Conservation (phyloP, 2,888 invertebrate genomes). For the Micoletzkya japonica region DNA sequence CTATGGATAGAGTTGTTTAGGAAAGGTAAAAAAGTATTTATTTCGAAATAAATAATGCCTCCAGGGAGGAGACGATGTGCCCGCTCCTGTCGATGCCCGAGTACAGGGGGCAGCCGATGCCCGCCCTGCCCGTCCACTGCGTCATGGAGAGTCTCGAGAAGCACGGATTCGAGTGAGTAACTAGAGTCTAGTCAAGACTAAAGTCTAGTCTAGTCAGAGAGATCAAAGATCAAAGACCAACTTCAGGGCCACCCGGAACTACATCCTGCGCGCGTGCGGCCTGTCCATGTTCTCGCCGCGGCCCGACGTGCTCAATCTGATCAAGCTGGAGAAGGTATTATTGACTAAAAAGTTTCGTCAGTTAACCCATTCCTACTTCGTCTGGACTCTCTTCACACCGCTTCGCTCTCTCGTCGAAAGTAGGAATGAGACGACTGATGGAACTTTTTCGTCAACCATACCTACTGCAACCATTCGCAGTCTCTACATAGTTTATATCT, state of each 20-base stretch:
- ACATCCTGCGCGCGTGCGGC: conserved; percentile 14
- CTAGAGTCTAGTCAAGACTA: not conserved
- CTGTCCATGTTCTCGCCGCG: conserved; percentile 1
- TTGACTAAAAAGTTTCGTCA: too few relatives aligned
- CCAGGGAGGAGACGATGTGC: too few relatives aligned
- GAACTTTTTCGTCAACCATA: too few relatives aligned
- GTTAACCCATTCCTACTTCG: too few relatives aligned
- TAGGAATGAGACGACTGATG: too few relatives aligned
- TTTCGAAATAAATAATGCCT: too few relatives aligned
- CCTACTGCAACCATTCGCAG: not conserved
- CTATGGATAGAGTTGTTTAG: too few relatives aligned
- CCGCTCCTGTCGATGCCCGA: conserved; percentile 7
- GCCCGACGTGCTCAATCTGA: conserved; percentile 6
- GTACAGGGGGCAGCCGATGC: conserved; percentile 15
- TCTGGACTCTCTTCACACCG: too few relatives aligned
- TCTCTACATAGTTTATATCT: not conserved
- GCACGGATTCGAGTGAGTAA: conserved; percentile 25
- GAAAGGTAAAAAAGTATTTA: too few relatives aligned
- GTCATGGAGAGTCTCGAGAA: conserved; percentile 20
- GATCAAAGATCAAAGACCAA: not conserved
- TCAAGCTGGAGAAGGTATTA: too few relatives aligned
- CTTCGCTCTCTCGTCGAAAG: too few relatives aligned
- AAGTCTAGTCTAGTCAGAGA: not conserved
- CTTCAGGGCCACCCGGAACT: conserved; percentile 17
- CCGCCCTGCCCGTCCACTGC: conserved; percentile 25